A percentile compares a stretch with the other conserved stretches of the same genome.
Evolutionary conservation across 2,113 vertebrate species (phyloP).

Genomic region (Vireo altiloquus): DNA sequence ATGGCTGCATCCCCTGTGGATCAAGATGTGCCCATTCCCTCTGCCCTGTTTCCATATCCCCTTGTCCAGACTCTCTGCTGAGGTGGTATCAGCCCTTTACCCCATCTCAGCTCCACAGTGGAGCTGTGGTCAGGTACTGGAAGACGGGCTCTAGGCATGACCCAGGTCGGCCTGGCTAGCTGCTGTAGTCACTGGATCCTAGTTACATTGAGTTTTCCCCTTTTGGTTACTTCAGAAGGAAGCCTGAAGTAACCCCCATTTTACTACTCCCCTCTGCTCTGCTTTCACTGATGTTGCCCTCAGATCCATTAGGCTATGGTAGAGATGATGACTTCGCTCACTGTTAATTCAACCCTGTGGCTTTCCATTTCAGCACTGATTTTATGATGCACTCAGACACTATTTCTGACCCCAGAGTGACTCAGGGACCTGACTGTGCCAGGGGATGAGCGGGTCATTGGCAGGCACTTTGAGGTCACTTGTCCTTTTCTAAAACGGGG

Average conservation of each 20-base stretch:
- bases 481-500: background rate
- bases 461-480: background rate
- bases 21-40: background rate
- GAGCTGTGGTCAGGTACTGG: background rate
- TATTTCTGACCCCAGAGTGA: background rate
- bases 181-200: background rate
- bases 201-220: rapidly evolving
- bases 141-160: background rate
- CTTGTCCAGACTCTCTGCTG: background rate
- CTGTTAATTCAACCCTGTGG: background rate
- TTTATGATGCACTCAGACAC: rapidly evolving
- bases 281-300: background rate
- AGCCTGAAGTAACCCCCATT: rapidly evolving
- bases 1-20: background rate
- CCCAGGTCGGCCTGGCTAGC: background rate
- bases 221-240: background rate
- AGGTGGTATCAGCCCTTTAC: rapidly evolving
- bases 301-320: background rate
- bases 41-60: background rate
- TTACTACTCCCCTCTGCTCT: background rate
- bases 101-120: background rate
- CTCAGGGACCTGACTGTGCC: background rate
- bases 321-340: background rate
- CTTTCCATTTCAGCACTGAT: background rate
- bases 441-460: rapidly evolving